phyloP scores from a whole-genome alignment of 2,113 vertebrate species.

The Otus sunia region DNA sequence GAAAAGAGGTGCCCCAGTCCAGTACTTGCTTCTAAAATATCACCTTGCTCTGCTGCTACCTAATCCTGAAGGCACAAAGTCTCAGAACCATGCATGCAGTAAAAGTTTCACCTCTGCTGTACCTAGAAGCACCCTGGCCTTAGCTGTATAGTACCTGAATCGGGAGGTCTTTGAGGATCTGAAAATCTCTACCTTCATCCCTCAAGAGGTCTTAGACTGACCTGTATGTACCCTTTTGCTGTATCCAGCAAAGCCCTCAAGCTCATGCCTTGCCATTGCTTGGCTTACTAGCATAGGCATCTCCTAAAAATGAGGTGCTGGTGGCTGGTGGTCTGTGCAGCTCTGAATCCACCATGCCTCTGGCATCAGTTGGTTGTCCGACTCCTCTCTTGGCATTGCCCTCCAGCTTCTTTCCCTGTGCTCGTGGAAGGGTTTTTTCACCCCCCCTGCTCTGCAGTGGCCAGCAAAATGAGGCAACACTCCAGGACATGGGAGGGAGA shows the following conservation, averaged over 20 bases:
- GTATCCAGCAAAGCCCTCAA: neutral
- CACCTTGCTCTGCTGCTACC: neutral
- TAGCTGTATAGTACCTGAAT: neutral
- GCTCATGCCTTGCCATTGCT: neutral
- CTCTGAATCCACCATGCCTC: neutral
- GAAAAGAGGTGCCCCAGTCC: neutral
- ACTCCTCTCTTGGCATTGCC: neutral
- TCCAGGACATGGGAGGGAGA: neutral
- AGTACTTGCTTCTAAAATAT: neutral
- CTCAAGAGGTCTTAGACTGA: neutral
- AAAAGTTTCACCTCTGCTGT: neutral
- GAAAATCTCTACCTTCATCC: neutral
- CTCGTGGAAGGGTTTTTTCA: neutral
- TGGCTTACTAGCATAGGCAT: neutral
- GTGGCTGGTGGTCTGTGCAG: neutral
- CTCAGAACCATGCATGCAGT: neutral
- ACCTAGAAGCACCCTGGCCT: neutral
- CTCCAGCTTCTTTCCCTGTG: neutral
- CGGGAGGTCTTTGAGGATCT: neutral
- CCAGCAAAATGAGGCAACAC: neutral
- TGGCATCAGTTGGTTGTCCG: neutral
- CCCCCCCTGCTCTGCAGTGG: neutral
- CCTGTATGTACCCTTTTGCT: neutral
- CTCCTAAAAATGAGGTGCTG: neutral
- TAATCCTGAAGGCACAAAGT: neutral